phyloP scores from a whole-genome alignment of 2,113 vertebrate species.

The Lasiurus borealis region DNA sequence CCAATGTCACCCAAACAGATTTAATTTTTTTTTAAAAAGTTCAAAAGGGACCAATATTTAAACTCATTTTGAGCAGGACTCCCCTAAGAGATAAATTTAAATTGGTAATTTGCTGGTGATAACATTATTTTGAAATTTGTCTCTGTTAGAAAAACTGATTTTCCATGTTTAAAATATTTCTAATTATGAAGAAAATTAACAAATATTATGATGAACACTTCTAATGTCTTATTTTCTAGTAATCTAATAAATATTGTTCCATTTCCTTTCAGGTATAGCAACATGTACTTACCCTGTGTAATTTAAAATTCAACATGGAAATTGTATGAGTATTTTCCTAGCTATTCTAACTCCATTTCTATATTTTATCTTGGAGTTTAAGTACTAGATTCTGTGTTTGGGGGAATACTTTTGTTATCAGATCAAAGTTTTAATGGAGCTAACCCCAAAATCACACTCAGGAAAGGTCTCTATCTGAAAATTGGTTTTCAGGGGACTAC shows the following conservation, averaged over 20 bases:
- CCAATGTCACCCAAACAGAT: not conserved
- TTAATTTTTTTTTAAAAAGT: not conserved
- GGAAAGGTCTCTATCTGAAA: slow-evolving; percentile 1
- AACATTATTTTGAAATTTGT: slow-evolving; percentile 25
- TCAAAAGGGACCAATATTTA: slow-evolving; percentile 58
- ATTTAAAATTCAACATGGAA: not conserved
- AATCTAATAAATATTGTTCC: not conserved
- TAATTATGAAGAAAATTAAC: not conserved
- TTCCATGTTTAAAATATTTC: slow-evolving; percentile 22
- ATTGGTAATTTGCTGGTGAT: slow-evolving; percentile 53
- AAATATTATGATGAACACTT: not conserved
- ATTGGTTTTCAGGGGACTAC: slow-evolving; percentile 9
- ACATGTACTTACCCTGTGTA: not conserved
- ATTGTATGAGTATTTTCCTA: not conserved
- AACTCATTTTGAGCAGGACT: slow-evolving; percentile 66
- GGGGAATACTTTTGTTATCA: slow-evolving; percentile 28
- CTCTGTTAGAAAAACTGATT: not conserved
- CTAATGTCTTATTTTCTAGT: not conserved
- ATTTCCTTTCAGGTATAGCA: not conserved
- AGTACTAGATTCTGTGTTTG: not conserved
- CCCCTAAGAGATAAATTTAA: slow-evolving; percentile 56
- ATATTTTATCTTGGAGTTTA: not conserved
- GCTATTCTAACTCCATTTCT: not conserved
- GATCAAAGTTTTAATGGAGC: not conserved
- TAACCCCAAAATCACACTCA: not conserved